Base-by-base conservation (phyloP, 2,797 vertebrate genomes). In the Sebastes alutus region DNA sequence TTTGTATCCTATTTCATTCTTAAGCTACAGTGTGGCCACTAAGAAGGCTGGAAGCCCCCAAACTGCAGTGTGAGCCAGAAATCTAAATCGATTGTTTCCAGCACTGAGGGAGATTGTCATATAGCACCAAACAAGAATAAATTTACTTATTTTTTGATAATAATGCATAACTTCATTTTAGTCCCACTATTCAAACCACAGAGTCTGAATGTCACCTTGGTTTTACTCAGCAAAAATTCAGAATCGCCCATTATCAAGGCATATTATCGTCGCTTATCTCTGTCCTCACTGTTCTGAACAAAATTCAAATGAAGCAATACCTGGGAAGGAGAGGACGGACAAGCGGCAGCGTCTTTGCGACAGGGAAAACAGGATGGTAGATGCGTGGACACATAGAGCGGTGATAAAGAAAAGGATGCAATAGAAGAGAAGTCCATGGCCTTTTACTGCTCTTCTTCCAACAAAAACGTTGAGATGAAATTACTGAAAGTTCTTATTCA, bases 171-270 rank as follows among this genome's bases (percentile, higher is more conserved):
- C 22, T 65, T 71, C 1, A 65, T 46, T 72, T 63, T 9, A 52
- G 30, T 68, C 10, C 2, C 25, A 30, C 68, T 55, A n/a, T 55
- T 56, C 6, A 0, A 63, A 27, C 33, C 12, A 62, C 27, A 63
- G 29, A 69, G 49, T 12, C 54, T 56, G 4, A 71, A 62, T 20
- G 60, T 75, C 67, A 66, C 60, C 55, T 71, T 84, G 25, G 30
- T 52, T 72, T 63, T 23, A 63, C 59, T 78, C 16, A 63, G 49
- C 73, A 76, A 54, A 72, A 72, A 75, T 68, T 67, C 25, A 20
- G 12, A 55, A n/a, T 60, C 2, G 3, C 7, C 23, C 23, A 49
- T 66, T 79, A 84, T 77, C 63, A 60, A 60, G 35, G 49, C 2
- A 59, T 12, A 20, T 71, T 60, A 80, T 49, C 32, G 9, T 14